Evolutionary conservation across 2,113 vertebrate genomes (phyloP).

Genomic region (Rhea americana): DNA sequence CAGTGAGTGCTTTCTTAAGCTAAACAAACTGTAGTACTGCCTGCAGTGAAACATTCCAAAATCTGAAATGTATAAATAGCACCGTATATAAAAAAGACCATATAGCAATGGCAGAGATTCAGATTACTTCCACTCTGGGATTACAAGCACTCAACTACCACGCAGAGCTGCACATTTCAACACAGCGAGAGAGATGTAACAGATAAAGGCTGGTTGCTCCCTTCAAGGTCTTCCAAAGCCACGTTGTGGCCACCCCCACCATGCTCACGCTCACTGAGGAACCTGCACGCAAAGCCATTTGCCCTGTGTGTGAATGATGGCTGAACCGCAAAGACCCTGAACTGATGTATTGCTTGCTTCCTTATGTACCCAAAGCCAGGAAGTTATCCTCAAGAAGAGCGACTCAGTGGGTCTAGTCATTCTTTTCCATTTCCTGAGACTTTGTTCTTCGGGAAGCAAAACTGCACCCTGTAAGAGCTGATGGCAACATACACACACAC

Average conservation of each 20-base stretch:
- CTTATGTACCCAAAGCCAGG: not conserved
- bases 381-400: not conserved
- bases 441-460: slow-evolving; percentile 1
- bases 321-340: not conserved
- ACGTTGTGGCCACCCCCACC: not conserved
- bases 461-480: not conserved
- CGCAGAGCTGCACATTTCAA: not conserved
- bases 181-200: not conserved
- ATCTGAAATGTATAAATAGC: not conserved
- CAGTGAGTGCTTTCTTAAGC: not conserved
- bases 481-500: not conserved
- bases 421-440: slow-evolving; percentile 16
- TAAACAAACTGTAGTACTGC: too few species aligned
- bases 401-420: not conserved
- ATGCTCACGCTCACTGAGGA: not conserved
- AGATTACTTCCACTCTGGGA: not conserved
- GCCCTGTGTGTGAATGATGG: not conserved
- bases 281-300: not conserved
- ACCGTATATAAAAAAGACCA: not conserved
- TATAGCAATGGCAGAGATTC: not conserved
- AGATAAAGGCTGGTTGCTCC: not conserved
- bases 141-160: not conserved
- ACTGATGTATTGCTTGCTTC: not conserved
- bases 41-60: not conserved
- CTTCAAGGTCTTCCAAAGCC: not conserved